Evolutionary conservation across 2,888 invertebrate species (phyloP).

Genomic region (Xylota sylvarum): DNA sequence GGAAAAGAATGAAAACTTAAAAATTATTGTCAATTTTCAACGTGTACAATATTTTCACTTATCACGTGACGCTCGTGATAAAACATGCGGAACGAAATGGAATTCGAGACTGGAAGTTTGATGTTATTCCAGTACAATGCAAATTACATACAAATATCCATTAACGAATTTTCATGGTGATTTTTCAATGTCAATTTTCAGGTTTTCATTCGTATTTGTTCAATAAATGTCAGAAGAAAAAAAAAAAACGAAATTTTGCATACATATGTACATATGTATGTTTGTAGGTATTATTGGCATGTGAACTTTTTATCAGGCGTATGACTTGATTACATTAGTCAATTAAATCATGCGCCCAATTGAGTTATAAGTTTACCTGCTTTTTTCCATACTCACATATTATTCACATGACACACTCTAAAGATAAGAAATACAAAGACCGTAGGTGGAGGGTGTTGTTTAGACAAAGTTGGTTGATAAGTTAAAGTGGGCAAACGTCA

Average conservation of each 20-base stretch:
- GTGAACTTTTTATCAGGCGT: slow-evolving; percentile 1
- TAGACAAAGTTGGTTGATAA: slow-evolving; percentile 26
- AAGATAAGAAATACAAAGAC: slow-evolving; percentile 46
- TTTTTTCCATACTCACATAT: slow-evolving; percentile 18
- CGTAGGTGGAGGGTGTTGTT: neutral
- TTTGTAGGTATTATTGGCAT: neutral
- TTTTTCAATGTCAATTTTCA: slow-evolving; percentile 58
- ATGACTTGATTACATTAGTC: slow-evolving; percentile 21
- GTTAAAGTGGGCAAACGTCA: slow-evolving; percentile 46
- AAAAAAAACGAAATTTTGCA: neutral
- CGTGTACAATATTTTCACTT: slow-evolving; percentile 73
- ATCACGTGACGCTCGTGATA: slow-evolving; percentile 73
- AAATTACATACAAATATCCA: slow-evolving; percentile 18
- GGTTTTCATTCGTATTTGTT: slow-evolving; percentile 3
- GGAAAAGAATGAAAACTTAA: neutral
- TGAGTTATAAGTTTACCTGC: slow-evolving; percentile 16
- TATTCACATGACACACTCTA: slow-evolving; percentile 64
- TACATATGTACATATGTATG: too few relatives aligned
- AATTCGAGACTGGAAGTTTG: slow-evolving; percentile 60
- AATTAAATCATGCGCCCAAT: slow-evolving; percentile 55
- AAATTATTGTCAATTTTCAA: slow-evolving; percentile 27
- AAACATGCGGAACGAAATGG: slow-evolving; percentile 64
- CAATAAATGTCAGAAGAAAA: neutral
- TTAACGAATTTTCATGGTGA: slow-evolving; percentile 47
- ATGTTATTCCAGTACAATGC: slow-evolving; percentile 57